phyloP scores from a whole-genome alignment of 1,140 invertebrate species.

The Drosophila kikkawai region DNA sequence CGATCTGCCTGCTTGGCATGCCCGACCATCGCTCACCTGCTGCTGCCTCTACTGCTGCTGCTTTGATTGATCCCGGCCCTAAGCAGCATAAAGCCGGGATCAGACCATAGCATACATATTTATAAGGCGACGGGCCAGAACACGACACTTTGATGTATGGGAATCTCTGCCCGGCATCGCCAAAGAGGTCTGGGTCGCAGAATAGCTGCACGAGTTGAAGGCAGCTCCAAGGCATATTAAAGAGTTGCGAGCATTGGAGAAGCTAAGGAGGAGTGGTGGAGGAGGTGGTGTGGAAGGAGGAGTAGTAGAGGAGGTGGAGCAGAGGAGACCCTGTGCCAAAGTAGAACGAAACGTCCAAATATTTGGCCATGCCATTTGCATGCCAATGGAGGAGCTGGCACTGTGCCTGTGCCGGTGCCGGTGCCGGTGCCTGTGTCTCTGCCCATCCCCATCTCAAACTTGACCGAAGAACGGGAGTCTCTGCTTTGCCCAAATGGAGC shows the following conservation, averaged over 20 bases:
- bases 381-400: conserved; percentile 29
- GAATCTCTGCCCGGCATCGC: conserved; percentile 32
- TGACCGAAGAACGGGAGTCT: conserved; percentile 8
- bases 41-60: not conserved
- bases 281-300: no score
- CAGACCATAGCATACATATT: conserved; percentile 53
- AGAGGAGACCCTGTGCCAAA: conserved; percentile 31
- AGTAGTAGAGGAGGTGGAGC: not conserved
- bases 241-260: not conserved
- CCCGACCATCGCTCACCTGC: conserved; percentile 11
- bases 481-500: conserved; percentile 13
- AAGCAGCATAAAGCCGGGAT: not conserved
- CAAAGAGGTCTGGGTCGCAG: conserved; percentile 27
- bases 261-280: no score
- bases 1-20: conserved; percentile 26
- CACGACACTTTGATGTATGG: conserved; percentile 77
- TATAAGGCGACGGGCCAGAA: conserved; percentile 62
- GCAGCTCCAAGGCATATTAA: conserved; percentile 48
- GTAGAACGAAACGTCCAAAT: conserved; percentile 75
- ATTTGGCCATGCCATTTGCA: conserved; percentile 61
- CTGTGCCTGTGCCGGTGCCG: not conserved
- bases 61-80: conserved; percentile 20
- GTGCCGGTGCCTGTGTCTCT: no score
- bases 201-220: conserved; percentile 55
- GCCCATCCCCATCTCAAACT: not conserved